phyloP scores from a whole-genome alignment of 2,797 vertebrate genomes.

The Calcarius lapponicus region DNA sequence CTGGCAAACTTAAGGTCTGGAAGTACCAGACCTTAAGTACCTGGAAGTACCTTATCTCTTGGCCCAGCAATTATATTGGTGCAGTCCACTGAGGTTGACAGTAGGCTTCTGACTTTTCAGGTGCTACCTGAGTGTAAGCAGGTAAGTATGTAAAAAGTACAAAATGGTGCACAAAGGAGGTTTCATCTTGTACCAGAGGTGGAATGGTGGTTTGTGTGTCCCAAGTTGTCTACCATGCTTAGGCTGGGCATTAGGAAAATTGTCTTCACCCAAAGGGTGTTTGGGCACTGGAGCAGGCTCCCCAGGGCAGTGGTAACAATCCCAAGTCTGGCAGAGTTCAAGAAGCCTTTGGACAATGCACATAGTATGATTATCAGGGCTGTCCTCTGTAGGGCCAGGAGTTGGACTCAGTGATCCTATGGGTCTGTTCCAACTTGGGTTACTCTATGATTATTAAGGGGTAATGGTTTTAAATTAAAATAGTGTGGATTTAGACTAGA shows the following conservation, averaged over 20 bases:
- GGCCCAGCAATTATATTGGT: not conserved
- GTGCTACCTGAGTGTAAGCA: not conserved
- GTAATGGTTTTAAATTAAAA: not conserved
- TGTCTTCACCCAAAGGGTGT: not conserved
- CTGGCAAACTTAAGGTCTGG: not conserved
- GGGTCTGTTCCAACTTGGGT: not conserved
- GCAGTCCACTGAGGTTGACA: not conserved
- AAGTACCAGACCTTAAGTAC: too few species aligned
- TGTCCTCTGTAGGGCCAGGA: not conserved
- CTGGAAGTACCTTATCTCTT: not conserved
- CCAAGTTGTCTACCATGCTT: not conserved
- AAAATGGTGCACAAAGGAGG: not conserved
- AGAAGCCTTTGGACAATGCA: not conserved
- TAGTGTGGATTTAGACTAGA: not conserved
- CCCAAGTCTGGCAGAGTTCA: not conserved
- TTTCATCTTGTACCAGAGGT: not conserved
- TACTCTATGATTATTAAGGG: not conserved
- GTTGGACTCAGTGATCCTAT: not conserved
- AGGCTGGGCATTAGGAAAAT: not conserved
- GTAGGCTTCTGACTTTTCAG: not conserved
- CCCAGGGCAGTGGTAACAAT: not conserved
- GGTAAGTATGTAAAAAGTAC: not conserved
- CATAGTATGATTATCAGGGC: not conserved
- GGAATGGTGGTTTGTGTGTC: not conserved
- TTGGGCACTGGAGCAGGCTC: not conserved